Base-by-base conservation (phyloP, 2,113 vertebrate genomes). In the Ptyas mucosa region DNA sequence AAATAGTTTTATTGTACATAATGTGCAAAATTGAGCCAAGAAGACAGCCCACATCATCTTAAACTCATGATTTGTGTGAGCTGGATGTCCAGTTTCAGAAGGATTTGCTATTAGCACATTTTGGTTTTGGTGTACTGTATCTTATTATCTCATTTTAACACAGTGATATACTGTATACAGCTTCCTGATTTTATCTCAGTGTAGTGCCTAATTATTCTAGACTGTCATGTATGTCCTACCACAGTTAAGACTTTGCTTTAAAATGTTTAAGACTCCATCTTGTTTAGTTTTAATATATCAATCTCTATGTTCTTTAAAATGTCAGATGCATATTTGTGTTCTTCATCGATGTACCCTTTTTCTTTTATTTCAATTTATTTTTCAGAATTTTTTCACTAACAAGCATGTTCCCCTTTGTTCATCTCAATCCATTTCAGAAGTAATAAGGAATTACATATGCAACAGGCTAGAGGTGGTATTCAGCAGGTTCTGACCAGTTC, bases 351-450 rank as follows among this genome's bases (percentile, higher is more conserved):
- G 92, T 96, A 94, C 93, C 96, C 94, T 96, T 97, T 96, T 91
- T 96, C 93, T 94, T 98, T 97, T 15, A 96, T 96, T 97, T 98
- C 94, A 43, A 94, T 98, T 98, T 98, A 97, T 98, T 99, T 99
- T 99, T 97, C n/a, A n/a, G n/a, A n/a, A n/a, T n/a, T n/a, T n/a
- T n/a, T n/a, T n/a, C n/a, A n/a, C n/a, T n/a, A n/a, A n/a, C n/a
- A n/a, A n/a, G n/a, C 98, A 98, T 96, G 98, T 98, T 96, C 97
- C 98, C 98, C 96, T 98, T 94, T 97, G 96, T 95, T 97, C 98
- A 97, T 95, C 96, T 98, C 98, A 98, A 98, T 98, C 97, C 97
- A 98, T 98, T 98, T 97, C 96, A 94, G 98, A 99, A 98, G 98
- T 99, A 99, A 97, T 97, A 97, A 69, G 97, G 96, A 95, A 57